Percentiles rank a stretch among this genome's conserved stretches.
phyloP scores from a whole-genome alignment of 2,113 vertebrate genomes.

The Tupaia tana region DNA sequence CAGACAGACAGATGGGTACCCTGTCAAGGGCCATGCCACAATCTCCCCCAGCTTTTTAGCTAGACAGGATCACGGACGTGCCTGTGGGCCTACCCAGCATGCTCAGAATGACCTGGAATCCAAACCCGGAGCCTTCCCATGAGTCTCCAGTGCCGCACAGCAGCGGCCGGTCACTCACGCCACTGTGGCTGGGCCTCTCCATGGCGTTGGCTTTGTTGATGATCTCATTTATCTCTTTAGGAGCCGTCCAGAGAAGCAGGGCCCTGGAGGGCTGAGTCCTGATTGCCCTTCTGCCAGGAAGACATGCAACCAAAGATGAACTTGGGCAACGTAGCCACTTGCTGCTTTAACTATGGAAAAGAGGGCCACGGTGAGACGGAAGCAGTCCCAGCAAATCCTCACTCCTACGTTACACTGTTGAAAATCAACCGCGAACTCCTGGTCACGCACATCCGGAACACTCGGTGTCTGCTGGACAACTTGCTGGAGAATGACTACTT shows the following conservation, averaged over 20 bases:
- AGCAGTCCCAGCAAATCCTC: neutral
- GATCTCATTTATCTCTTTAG: conserved; percentile 1
- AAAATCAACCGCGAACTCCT: conserved; percentile 91
- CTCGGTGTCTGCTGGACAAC: conserved; percentile 94
- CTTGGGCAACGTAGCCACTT: conserved; percentile 24
- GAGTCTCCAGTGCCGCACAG: too few species aligned
- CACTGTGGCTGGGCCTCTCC: too few species aligned
- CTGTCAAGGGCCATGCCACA: too few species aligned
- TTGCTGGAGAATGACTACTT: conserved; percentile 90
- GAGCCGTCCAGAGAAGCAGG: neutral
- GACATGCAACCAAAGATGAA: conserved; percentile 76
- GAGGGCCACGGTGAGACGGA: conserved; percentile 50
- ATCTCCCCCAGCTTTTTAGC: too few species aligned
- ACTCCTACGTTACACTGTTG: conserved; percentile 83
- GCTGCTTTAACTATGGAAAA: conserved; percentile 81
- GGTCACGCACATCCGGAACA: conserved; percentile 91
- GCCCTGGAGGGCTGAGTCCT: neutral
- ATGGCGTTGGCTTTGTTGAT: neutral
- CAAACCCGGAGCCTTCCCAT: too few species aligned
- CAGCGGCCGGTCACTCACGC: too few species aligned
- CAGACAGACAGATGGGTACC: too few species aligned
- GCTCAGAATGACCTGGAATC: too few species aligned
- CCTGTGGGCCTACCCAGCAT: too few species aligned
- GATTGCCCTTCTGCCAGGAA: neutral
- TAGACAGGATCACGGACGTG: too few species aligned